Conservation (phyloP, 2,888 invertebrate species). For the Clistopyga incitator region DNA sequence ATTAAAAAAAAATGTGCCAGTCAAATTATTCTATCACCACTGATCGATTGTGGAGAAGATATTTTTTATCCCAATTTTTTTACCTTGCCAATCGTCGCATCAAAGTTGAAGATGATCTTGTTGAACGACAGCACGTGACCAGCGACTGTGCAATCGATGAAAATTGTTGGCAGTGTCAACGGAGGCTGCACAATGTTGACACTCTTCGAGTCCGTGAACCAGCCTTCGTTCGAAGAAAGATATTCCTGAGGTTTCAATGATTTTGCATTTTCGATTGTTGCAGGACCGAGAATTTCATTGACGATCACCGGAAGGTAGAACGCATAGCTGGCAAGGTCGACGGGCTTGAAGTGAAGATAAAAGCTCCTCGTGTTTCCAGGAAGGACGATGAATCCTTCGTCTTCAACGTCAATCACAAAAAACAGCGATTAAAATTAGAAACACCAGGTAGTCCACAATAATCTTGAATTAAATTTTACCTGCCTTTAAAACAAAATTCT, state of each 20-base stretch:
- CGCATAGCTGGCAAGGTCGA: constrained; percentile 85
- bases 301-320: constrained; percentile 87
- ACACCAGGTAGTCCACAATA: no score
- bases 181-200: constrained; percentile 44
- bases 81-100: constrained; percentile 64
- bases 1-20: no score
- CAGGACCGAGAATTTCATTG: constrained; percentile 87
- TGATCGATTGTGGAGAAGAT: no score
- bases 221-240: constrained; percentile 60
- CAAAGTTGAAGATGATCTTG: constrained; percentile 71
- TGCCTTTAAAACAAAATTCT: no score
- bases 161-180: constrained; percentile 66
- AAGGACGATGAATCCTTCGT: constrained; percentile 69
- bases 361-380: constrained; percentile 75
- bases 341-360: constrained; percentile 83
- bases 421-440: no score
- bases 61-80: background rate
- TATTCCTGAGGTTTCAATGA: constrained; percentile 69
- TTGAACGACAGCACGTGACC: constrained; percentile 70
- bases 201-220: constrained; percentile 2
- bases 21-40: no score
- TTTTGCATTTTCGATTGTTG: constrained; percentile 78
- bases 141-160: constrained; percentile 72
- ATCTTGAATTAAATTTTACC: no score
- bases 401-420: background rate